Conservation (phyloP, 2,113 vertebrate species). For the Limanda limanda region DNA sequence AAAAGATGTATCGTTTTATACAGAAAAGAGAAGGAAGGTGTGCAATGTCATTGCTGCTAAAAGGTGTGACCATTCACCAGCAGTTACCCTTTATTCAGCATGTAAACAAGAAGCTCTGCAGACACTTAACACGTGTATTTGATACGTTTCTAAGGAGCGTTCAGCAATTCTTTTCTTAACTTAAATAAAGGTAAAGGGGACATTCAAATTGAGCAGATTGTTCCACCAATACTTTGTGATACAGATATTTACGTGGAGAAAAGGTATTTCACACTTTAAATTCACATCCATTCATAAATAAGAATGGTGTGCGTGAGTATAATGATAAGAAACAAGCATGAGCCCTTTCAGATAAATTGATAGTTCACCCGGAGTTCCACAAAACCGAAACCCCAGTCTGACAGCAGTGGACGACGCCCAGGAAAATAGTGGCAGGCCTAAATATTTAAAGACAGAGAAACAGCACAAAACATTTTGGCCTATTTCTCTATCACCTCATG, state of each 20-base stretch:
- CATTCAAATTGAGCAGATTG: too few relatives aligned
- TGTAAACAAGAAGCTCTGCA: too few relatives aligned
- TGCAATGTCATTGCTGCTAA: too few relatives aligned
- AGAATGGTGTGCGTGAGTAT: too few relatives aligned
- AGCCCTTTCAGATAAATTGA: conserved; percentile 61
- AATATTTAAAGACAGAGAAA: conserved; percentile 73
- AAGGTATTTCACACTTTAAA: background rate
- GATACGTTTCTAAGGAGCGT: too few relatives aligned
- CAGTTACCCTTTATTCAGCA: too few relatives aligned
- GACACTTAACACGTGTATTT: too few relatives aligned
- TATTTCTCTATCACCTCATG: conserved; percentile 65
- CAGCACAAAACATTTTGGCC: conserved; percentile 67
- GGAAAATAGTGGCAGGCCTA: conserved; percentile 42
- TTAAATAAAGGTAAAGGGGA: too few relatives aligned
- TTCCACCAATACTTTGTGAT: background rate
- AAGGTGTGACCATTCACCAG: background rate
- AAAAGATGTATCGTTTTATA: background rate
- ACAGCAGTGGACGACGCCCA: conserved; percentile 23
- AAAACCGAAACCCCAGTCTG: conserved; percentile 20
- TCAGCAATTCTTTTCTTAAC: too few relatives aligned
- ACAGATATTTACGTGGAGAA: conserved; percentile 14
- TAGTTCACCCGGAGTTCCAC: conserved; percentile 47
- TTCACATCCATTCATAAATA: too few relatives aligned
- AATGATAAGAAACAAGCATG: too few relatives aligned
- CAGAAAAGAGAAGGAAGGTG: too few relatives aligned